Conservation (phyloP, 2,888 invertebrate genomes). For the Ormyrus labotus region DNA sequence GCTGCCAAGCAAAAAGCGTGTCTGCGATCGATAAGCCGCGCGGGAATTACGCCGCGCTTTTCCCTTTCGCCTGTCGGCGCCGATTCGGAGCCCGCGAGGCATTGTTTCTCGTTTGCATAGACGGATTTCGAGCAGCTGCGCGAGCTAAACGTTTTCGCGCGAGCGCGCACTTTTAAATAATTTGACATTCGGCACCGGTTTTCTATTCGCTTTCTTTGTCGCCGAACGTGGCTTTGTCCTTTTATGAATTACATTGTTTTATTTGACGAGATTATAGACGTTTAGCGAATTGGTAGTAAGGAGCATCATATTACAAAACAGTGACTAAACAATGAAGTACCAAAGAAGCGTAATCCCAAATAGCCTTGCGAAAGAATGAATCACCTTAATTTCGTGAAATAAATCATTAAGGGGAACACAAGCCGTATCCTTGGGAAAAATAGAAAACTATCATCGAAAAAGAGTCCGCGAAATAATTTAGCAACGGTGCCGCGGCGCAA, state of each 20-base stretch:
- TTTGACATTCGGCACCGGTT: neutral
- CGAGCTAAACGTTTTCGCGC: neutral
- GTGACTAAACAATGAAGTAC: too few species aligned
- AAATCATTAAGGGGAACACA: neutral
- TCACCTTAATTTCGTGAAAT: neutral
- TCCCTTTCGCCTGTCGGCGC: neutral
- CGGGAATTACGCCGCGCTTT: slow-evolving; percentile 24
- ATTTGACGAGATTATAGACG: too few species aligned
- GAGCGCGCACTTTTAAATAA: neutral
- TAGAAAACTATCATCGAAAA: neutral
- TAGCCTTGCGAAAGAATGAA: neutral
- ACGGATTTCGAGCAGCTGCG: neutral
- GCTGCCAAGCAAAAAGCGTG: slow-evolving; percentile 33
- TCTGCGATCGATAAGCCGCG: slow-evolving; percentile 42
- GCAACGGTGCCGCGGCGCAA: neutral
- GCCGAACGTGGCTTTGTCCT: too few species aligned
- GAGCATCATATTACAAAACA: too few species aligned
- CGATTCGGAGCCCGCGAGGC: neutral
- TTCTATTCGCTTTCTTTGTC: too few species aligned
- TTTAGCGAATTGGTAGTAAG: too few species aligned
- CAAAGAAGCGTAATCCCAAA: neutral
- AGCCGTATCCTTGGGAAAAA: neutral
- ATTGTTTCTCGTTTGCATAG: slow-evolving; percentile 13
- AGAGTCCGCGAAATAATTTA: slow-evolving; percentile 1
- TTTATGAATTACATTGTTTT: too few species aligned